Evolutionary conservation across 2,113 vertebrate species (phyloP).

Genomic region (Oncorhynchus nerka): DNA sequence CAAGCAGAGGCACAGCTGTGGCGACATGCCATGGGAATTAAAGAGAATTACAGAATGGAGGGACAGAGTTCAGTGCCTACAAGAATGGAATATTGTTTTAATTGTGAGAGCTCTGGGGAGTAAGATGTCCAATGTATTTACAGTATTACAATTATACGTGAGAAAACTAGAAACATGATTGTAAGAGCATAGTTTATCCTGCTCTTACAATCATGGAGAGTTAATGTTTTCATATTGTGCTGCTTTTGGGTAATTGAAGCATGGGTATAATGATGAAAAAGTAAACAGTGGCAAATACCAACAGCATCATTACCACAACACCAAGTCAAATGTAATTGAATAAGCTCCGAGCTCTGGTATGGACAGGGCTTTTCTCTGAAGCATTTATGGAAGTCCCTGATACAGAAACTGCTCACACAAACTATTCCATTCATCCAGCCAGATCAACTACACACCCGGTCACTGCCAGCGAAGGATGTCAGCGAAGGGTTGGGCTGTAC

Average conservation of each 20-base stretch:
- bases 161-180: too few species aligned
- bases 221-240: not conserved
- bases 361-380: not conserved
- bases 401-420: not conserved
- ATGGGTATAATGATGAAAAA: too few species aligned
- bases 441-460: not conserved
- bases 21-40: not conserved
- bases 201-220: not conserved
- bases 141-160: too few species aligned
- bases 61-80: not conserved
- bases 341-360: not conserved
- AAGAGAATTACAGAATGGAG: not conserved
- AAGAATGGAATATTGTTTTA: not conserved
- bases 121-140: too few species aligned
- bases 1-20: not conserved
- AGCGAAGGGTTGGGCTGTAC: not conserved
- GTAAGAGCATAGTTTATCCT: not conserved
- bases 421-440: not conserved
- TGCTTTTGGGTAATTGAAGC: too few species aligned
- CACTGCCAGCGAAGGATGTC: not conserved
- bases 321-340: too few species aligned
- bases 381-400: not conserved
- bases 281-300: too few species aligned
- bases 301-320: not conserved
- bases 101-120: too few species aligned